Evolutionary conservation across 2,888 invertebrate genomes (phyloP), one percentile per base, ranked within the genome.

Genomic region (Phrixothrix hirtus): DNA sequence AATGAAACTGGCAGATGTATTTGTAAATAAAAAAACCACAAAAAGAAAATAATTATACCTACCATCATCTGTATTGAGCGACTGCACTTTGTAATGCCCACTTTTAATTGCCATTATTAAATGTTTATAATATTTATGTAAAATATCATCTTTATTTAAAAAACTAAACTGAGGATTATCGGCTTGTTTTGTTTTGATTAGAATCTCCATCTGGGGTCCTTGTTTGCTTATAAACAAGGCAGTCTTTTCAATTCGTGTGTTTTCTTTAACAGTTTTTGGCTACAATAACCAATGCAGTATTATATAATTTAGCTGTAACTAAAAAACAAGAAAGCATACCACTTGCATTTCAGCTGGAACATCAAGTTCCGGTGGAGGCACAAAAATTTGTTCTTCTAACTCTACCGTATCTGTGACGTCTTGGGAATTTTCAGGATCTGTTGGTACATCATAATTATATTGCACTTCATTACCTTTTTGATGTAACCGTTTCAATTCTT

Each of bases 121-220:
- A 59, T 89, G 88, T 55, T 87, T 87, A 75, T 98, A 99, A 76
- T 95, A 99, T 0, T 88, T 85, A 76, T 97, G 87, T 29, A 98
- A 79, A 0, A 79, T 76, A 51, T 92, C 86, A 58, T 91, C 92
- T 70, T 90, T 91, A 50, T 92, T 89, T 51, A 99, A 80, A 77
- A 99, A 99, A 59, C 88, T 83, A 77, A 99, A 99, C 77, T 95
- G 92, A 0, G 88, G 82, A 78, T 97, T 98, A 70, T 89, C 87
- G 0, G 90, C 83, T 75, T 99, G 99, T 77, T 98, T 99, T 2
- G 97, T 93, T 77, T 98, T 98, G 61, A 99, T 88, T 7, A 99
- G 82, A 62, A 99, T 96, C 79, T 99, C 99, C 97, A 99, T 97
- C 78, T 99, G 99, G 4, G 88, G 83, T 0, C 98, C 98, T 71